A percentile compares a stretch with the other conserved stretches of the same genome.
phyloP scores from a whole-genome alignment of 53 echinoderm and acorn worm species.

The Paracentrotus lividus region DNA sequence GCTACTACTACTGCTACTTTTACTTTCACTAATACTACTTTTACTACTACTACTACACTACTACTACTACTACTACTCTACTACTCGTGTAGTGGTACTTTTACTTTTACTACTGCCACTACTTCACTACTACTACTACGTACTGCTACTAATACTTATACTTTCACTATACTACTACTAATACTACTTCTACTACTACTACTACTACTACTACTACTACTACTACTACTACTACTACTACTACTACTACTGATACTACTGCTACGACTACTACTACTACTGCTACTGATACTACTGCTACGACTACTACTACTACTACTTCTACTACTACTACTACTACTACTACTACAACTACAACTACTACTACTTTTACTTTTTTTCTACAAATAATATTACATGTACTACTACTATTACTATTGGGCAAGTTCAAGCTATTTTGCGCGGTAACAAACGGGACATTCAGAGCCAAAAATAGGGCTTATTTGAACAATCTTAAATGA shows the following conservation, averaged over 20 bases:
- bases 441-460: too few species aligned
- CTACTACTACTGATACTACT: constrained; percentile 33
- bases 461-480: too few species aligned
- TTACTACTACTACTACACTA: too few species aligned
- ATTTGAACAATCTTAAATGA: too few species aligned
- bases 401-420: not conserved
- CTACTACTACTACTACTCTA: not conserved
- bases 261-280: too few species aligned
- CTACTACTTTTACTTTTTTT: not conserved
- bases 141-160: not conserved
- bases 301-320: not conserved
- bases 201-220: constrained; percentile 6
- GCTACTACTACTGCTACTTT: not conserved
- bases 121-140: not conserved
- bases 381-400: not conserved
- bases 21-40: not conserved
- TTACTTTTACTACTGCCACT: not conserved
- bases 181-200: constrained; percentile 39
- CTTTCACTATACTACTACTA: not conserved
- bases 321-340: not conserved
- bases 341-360: not conserved
- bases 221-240: constrained; percentile 14
- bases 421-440: too few species aligned
- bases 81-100: not conserved
- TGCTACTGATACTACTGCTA: too few species aligned